phyloP scores from a whole-genome alignment of 2,113 vertebrate genomes.

The Salvelinus namaycush region DNA sequence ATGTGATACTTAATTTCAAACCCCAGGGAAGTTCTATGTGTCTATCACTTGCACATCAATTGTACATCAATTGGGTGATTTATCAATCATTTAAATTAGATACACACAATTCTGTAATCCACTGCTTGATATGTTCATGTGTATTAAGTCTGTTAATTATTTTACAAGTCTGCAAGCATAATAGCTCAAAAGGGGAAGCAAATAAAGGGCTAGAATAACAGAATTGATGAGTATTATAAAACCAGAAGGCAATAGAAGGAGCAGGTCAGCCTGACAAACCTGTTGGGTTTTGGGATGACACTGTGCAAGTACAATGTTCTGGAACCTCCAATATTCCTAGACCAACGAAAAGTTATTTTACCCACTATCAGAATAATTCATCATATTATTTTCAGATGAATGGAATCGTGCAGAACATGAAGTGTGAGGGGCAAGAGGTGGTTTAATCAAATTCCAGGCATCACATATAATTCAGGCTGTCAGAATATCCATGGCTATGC shows the following conservation, averaged over 20 bases:
- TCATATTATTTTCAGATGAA: neutral
- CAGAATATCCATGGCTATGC: neutral
- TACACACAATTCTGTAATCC: neutral
- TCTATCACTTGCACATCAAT: neutral
- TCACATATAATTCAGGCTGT: constrained; percentile 7
- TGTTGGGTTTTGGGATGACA: constrained; percentile 86
- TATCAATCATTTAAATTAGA: neutral
- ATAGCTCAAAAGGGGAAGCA: neutral
- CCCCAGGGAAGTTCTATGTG: neutral
- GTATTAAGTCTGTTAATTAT: neutral
- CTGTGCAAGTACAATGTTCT: constrained; percentile 84
- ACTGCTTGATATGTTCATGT: neutral
- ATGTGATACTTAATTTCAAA: neutral
- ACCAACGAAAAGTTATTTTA: constrained; percentile 70
- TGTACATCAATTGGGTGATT: too few species aligned
- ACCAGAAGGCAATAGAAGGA: neutral
- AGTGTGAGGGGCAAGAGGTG: neutral
- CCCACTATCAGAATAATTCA: constrained; percentile 5
- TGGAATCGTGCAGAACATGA: neutral
- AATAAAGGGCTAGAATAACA: neutral
- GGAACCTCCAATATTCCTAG: constrained; percentile 85
- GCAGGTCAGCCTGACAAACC: constrained; percentile 74
- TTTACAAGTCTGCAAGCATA: neutral
- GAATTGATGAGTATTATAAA: neutral
- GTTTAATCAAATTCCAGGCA: neutral